Base-by-base conservation (phyloP, 1,140 invertebrate species). In the Drosophila micromelanica region DNA sequence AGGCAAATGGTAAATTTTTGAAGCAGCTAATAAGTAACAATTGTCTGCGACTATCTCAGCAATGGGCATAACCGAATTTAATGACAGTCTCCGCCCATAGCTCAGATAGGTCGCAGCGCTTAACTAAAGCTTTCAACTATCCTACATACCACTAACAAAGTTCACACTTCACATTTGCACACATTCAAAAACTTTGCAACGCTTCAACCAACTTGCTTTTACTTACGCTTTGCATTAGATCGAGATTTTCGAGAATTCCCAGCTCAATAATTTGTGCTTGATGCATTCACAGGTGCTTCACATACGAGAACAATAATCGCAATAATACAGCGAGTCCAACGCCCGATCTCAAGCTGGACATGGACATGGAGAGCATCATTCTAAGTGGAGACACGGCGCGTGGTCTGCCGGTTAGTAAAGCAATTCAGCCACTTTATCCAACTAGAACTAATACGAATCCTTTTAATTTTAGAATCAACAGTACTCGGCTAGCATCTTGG, bases 401-500 rank as follows among this genome's bases (percentile, higher is more conserved):
- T 11, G 74, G 80, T 13, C 56, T 75, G 13, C 73, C 79, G 13
- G 91, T 92, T 55, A 77, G 76, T 73, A 1, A 38, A 6, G 5
- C 2, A 8, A 6, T 27, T n/a, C 0, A 35, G 7, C 20, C 0
- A 5, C 0, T 2, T 20, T 12, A n/a, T 20, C 6, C 2, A 17
- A 27, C 30, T 27, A 42, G 15, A 11, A 11, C 4, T 0, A 5
- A 3, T 17, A 1, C n/a, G 43, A 43, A 68, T 2, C 8, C 56
- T 43, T 48, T 1, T 12, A 1, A 6, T 73, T 72, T n/a, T 75
- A 73, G 71, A 93, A 65, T 52, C 76, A 68, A 20, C 94, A 95
- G 30, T 98, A 98, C 90, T 95, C 96, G 86, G 97, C 98, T 0
- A 96, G 97, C 92, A 94, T 98, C 40, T 92, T 99, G 20, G 98